Evolutionary conservation across 1,140 invertebrate genomes (phyloP), one percentile per base, ranked within the genome.

Genomic region (Spodoptera litura): DNA sequence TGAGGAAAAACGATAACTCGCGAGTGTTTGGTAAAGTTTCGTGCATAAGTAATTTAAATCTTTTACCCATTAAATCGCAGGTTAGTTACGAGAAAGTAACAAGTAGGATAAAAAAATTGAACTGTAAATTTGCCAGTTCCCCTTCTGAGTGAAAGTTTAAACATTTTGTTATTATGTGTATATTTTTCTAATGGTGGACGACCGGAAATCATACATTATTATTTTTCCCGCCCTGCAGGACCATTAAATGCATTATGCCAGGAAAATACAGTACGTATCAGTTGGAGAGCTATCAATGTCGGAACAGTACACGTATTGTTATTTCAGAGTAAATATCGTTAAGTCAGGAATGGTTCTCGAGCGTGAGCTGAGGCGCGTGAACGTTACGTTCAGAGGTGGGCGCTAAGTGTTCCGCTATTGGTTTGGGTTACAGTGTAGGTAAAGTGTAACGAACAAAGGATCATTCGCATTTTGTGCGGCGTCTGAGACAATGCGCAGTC

Each of bases 1-100:
- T 78, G 83, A 84, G 79, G 81, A 85, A 84, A 87, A 83, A 89
- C 84, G 89, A 89, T 87, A 86, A 89, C 79, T 80, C 80, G 52
- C 88, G 84, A 91, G 88, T 89, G 89, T 92, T 91, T 91, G 85
- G 74, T 84, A 86, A 88, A 84, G 87, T 85, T 88, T 90, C 62
- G 79, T 81, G 85, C 81, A 85, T 81, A 84, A 53, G 79, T 68
- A 55, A 55, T 71, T 55, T 55, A 78, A 85, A 85, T 87, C 82
- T 88, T 86, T 89, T 88, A 88, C 91, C 91, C 87, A 87, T 88
- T 87, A 93, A 93, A 93, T 92, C 93, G 91, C 89, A 91, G 86
- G 91, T 91, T 93, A 88, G 86, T 85, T 88, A 87, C 87, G 83
- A 88, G 91, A 94, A 94, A 94, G 92, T 92, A 89, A 79, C 76